A percentile compares a stretch with the other conserved stretches of the same genome.
Conservation (phyloP, 2,888 invertebrate genomes). For the Mayetiola destructor region DNA sequence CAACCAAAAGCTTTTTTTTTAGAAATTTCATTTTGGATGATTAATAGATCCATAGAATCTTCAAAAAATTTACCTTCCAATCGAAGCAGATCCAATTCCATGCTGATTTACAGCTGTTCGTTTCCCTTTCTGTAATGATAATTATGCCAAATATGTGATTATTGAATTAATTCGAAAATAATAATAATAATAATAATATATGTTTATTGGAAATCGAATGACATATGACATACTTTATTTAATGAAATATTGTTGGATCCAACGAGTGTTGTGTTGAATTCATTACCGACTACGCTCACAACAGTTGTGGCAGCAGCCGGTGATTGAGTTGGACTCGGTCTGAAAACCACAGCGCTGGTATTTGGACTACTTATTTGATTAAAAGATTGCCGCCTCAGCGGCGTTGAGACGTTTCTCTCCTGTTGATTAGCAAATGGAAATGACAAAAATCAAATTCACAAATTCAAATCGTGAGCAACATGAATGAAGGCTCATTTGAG, state of each 20-base stretch:
- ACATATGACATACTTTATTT: conserved; percentile 28
- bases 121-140: conserved; percentile 27
- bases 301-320: conserved; percentile 33
- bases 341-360: conserved; percentile 35
- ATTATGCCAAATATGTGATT: neutral
- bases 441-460: neutral
- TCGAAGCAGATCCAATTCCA: conserved; percentile 34
- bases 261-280: conserved; percentile 36
- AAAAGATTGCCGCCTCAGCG: conserved; percentile 35
- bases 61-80: too few relatives aligned
- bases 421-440: conserved; percentile 17
- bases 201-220: neutral
- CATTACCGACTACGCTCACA: conserved; percentile 34
- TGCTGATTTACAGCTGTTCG: conserved; percentile 26
- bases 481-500: neutral
- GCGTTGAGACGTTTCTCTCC: conserved; percentile 37
- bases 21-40: too few relatives aligned
- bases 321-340: conserved; percentile 36
- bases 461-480: neutral
- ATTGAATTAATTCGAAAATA: neutral
- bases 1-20: too few relatives aligned
- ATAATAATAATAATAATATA: neutral
- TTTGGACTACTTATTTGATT: conserved; percentile 36
- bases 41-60: too few relatives aligned
- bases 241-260: conserved; percentile 36